Base-by-base conservation (phyloP, 2,113 vertebrate species). In the Coptodon rendalli region DNA sequence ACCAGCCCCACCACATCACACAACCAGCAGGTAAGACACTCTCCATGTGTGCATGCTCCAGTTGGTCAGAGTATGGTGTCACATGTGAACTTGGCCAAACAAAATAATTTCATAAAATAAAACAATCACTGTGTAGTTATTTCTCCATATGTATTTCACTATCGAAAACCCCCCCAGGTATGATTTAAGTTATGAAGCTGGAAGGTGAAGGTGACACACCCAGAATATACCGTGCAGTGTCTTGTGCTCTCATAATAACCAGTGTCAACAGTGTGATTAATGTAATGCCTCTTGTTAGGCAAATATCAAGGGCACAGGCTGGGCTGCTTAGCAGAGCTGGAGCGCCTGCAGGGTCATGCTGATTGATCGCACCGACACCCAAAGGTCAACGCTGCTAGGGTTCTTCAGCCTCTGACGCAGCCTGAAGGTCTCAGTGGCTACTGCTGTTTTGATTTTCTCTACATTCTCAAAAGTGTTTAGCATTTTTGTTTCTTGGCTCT, bases 291-390 rank as follows among this genome's bases (percentile, higher is more conserved):
- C 59, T 61, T 83, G 79, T 92, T 86, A 87, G 80, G 66, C 85
- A 86, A 81, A 88, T 91, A 87, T 85, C 89, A 91, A 90, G 94
- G 93, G 54, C 88, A 88, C 84, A 78, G 80, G 27, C 88, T 11
- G 43, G 36, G 48, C 40, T 87, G 81, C 84, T 90, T 85, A 27
- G 61, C 57, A 59, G 68, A 36, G 59, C 36, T 8, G 66, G 14
- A 59, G 66, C 14, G 2, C 52, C 82, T 61, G 87, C 89, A 89
- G 80, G 84, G 88, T 93, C 93, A 54, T 45, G 31, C 79, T 94
- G 93, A 96, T 93, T 85, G 91, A 95, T 95, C 3, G 6, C 88
- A 66, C 81, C 9, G 54, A 91, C 89, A 88, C 54, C 50, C 85
- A 94, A 88, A 94, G 90, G 93, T 93, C 88, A 87, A 50, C 56